Base-by-base conservation (phyloP, 2,113 vertebrate species). In the Pedetes capensis region DNA sequence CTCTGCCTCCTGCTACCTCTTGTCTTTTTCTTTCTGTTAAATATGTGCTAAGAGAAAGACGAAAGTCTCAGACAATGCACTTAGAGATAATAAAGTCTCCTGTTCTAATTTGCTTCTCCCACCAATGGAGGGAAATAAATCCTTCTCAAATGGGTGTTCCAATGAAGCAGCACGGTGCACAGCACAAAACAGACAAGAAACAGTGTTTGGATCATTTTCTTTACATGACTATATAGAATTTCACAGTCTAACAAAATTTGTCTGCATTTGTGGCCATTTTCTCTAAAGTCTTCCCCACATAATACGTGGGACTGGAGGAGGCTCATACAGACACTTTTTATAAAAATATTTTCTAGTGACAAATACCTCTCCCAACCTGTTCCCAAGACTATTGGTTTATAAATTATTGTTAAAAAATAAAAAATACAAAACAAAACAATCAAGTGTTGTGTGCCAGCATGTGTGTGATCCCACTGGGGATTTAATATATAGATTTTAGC, bases 41-140 rank as follows among this genome's bases (percentile, higher is more conserved):
- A 44, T 55, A 42, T 78, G 37, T 63, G 13, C 22, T 66, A 64
- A 91, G 42, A 83, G 14, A 81, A 93, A 89, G 85, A 87, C 55
- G 53, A 13, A 93, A 91, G 91, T 85, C 20, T 71, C 69, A 71
- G 53, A 64, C 6, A 78, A 1, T n/a, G 1, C 6, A 53, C 29
- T 92, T 68, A 66, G 61, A 90, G 85, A 47, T 37, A 89, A 93
- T 57, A 47, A 86, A 55, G 23, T 42, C 7, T 79, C 66, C 87
- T 51, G 9, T 37, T 89, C 55, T 72, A 85, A 93, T 81, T 92
- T 72, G 59, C 63, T 75, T 95, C 55, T 61, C 39, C 27, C 23
- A 79, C 37, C 83, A 93, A 89, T 42, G 57, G 20, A 92, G 44
- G 59, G 86, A 85, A 95, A 82, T 81, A 85, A 96, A 83, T 92